A percentile compares a stretch with the other conserved stretches of the same genome.
These are phyloP conservation scores for Eubucco bourcierii DNA, from an alignment of 2,113 vertebrate genomes.

Conservation along the genomic window DNA sequence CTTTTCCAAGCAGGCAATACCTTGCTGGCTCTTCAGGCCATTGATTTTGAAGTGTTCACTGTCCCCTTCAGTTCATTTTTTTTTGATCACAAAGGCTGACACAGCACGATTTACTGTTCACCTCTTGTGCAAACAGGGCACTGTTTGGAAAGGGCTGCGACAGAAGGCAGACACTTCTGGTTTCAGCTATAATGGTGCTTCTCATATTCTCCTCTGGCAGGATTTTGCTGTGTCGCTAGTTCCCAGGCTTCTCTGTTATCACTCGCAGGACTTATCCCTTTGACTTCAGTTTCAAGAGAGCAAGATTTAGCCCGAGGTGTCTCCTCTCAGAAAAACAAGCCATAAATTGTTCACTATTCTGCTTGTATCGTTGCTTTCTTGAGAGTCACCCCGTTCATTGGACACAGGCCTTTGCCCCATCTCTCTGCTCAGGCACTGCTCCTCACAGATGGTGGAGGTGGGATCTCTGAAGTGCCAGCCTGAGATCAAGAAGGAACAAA, in stretches of 20 bases:
- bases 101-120: background rate
- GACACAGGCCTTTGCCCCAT: background rate
- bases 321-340: background rate
- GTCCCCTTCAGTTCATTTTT: background rate
- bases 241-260: background rate
- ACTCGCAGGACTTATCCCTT: background rate
- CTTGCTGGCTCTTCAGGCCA: background rate
- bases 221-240: background rate
- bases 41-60: background rate
- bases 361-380: background rate
- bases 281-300: background rate
- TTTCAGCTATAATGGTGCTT: background rate
- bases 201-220: background rate
- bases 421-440: background rate
- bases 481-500: conserved; percentile 63
- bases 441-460: background rate
- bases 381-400: background rate
- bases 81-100: background rate
- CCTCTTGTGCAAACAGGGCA: background rate
- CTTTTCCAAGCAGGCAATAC: background rate
- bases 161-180: background rate
- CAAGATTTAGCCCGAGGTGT: background rate
- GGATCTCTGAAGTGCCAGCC: conserved; percentile 25
- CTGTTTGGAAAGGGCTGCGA: background rate
- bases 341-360: background rate